Evolutionary conservation across 2,797 vertebrate species (phyloP).

Genomic region (Sebastes melanostomus): DNA sequence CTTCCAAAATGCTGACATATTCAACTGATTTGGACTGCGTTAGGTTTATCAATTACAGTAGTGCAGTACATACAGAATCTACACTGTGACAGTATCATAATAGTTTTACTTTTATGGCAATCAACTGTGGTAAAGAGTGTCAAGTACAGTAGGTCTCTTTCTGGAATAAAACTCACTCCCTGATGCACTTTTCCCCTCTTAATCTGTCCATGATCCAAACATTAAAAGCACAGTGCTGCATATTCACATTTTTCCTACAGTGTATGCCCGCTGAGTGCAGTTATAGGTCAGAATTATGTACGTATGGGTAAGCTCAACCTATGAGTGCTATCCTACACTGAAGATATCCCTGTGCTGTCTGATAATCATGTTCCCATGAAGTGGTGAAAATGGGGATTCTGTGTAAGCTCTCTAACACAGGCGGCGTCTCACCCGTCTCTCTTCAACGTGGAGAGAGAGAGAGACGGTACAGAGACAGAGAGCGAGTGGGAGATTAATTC

Average conservation of each 20-base stretch:
- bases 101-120: neutral
- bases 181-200: neutral
- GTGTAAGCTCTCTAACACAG: slow-evolving; percentile 45
- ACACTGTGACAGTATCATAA: neutral
- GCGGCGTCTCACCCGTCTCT: slow-evolving; percentile 13
- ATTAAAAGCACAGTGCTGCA: slow-evolving; percentile 15
- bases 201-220: neutral
- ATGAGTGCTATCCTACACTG: slow-evolving; percentile 4
- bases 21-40: neutral
- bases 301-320: neutral
- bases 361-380: slow-evolving; percentile 48
- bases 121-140: neutral
- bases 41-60: slow-evolving; percentile 2
- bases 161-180: neutral
- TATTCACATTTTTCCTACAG: neutral
- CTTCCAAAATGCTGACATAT: slow-evolving; percentile 7
- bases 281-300: slow-evolving; percentile 21
- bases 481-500: slow-evolving; percentile 68
- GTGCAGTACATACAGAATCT: neutral
- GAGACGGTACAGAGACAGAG: slow-evolving; percentile 1
- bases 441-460: slow-evolving; percentile 10
- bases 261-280: slow-evolving; percentile 15
- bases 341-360: slow-evolving; percentile 23
- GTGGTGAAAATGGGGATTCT: slow-evolving; percentile 59
- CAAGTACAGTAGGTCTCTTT: neutral